These are phyloP conservation scores for Epizoanthus ramosus DNA, from an alignment of 92 coral and sea anemone genomes.

Conservation along the genomic window DNA sequence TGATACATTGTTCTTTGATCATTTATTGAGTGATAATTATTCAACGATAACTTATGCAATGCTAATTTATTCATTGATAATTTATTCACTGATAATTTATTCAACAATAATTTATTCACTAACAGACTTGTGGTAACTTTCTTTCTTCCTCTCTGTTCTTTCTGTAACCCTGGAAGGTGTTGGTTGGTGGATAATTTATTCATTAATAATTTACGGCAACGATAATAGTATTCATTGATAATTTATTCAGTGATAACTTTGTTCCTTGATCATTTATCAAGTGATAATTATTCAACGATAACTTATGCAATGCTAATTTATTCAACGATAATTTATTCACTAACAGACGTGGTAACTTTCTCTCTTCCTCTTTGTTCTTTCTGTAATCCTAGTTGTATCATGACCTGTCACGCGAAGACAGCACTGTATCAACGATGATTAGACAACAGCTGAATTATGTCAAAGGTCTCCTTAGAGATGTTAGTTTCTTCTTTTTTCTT, in stretches of 20 bases:
- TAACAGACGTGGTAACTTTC: slow-evolving; percentile 9
- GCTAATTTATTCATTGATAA: slow-evolving; percentile 24
- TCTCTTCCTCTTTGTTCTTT: slow-evolving; percentile 25
- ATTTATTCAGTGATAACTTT: not conserved
- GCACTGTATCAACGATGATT: slow-evolving; percentile 72
- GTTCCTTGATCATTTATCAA: too few relatives aligned
- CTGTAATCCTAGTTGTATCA: slow-evolving; percentile 40
- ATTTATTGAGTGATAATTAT: not conserved
- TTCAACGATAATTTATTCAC: slow-evolving; percentile 37
- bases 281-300: not conserved
- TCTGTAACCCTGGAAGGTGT: too few relatives aligned
- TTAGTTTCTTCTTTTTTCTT: slow-evolving; percentile 55
- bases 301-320: slow-evolving; percentile 29
- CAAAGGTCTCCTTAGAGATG: slow-evolving; percentile 85
- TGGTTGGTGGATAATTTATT: too few relatives aligned
- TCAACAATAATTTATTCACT: slow-evolving; percentile 38
- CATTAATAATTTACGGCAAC: not conserved
- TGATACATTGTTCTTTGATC: too few relatives aligned
- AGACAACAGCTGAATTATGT: slow-evolving; percentile 79
- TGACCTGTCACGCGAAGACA: slow-evolving; percentile 50
- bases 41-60: slow-evolving; percentile 26
- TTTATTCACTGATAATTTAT: slow-evolving; percentile 35
- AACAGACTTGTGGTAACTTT: slow-evolving; percentile 4
- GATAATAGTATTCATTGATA: too few relatives aligned
- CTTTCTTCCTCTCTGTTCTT: slow-evolving; percentile 23